These are phyloP conservation scores for Hartigia nigra DNA, from an alignment of 2,888 invertebrate genomes.

Conservation along the genomic window DNA sequence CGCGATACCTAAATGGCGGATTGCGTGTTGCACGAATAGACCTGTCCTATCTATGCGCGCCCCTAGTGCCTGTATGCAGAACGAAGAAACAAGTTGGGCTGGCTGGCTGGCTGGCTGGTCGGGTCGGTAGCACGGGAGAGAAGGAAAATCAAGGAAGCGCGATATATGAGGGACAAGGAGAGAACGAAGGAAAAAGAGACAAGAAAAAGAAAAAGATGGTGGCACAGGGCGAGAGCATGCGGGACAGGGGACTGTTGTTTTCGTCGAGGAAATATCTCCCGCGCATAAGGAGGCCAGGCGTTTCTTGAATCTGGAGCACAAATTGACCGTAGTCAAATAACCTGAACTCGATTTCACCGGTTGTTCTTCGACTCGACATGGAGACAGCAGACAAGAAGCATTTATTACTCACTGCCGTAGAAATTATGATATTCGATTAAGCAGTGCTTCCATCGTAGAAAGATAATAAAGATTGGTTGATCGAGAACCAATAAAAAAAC, in stretches of 20 bases:
- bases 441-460: neutral
- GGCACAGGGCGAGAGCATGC: neutral
- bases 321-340: neutral
- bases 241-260: neutral
- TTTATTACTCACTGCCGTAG: neutral
- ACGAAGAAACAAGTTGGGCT: neutral
- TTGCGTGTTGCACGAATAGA: neutral
- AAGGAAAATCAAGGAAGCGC: conserved; percentile 9
- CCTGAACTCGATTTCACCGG: neutral
- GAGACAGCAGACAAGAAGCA: neutral
- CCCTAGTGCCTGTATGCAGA: neutral
- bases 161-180: neutral
- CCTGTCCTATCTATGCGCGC: neutral
- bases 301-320: neutral
- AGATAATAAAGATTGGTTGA: neutral
- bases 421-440: neutral
- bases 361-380: neutral
- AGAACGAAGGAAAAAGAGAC: neutral
- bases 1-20: neutral
- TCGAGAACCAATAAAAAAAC: neutral
- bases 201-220: neutral
- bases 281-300: neutral
- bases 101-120: neutral
- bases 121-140: neutral
- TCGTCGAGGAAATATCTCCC: neutral